Conservation (phyloP, 2,113 vertebrate genomes). For the Thermophis baileyi region DNA sequence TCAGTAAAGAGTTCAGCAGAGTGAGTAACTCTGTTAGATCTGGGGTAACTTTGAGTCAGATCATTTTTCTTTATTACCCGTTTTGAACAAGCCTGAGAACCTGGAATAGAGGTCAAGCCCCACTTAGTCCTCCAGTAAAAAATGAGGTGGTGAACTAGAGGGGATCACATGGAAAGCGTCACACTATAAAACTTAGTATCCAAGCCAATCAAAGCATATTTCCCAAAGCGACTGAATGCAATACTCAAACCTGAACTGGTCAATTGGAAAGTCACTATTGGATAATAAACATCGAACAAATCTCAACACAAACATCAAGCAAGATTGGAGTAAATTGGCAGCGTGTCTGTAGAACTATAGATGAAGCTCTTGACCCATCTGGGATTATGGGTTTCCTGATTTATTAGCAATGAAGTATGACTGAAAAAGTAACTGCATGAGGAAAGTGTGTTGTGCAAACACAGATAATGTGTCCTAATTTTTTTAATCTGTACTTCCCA, state of each 20-base stretch:
- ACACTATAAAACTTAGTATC: neutral
- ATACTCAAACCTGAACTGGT: neutral
- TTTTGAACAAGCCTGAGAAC: neutral
- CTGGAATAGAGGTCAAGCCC: neutral
- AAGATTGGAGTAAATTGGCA: neutral
- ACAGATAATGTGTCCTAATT: no score
- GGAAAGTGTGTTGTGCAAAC: neutral
- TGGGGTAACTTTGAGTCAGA: neutral
- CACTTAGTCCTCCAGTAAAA: neutral
- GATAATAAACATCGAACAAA: neutral
- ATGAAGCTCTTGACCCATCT: neutral
- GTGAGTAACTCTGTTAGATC: neutral
- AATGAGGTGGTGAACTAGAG: neutral
- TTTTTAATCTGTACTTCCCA: neutral
- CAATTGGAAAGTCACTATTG: neutral
- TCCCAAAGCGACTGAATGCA: neutral
- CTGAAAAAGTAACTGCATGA: neutral
- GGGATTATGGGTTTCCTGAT: neutral
- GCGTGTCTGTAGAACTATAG: neutral
- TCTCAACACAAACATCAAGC: neutral
- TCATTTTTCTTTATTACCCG: neutral
- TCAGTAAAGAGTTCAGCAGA: neutral
- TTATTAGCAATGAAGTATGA: neutral
- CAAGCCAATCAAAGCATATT: neutral
- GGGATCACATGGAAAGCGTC: neutral